These are phyloP conservation scores for Scaptomyza montana DNA, from an alignment of 1,140 invertebrate species.

Conservation along the genomic window DNA sequence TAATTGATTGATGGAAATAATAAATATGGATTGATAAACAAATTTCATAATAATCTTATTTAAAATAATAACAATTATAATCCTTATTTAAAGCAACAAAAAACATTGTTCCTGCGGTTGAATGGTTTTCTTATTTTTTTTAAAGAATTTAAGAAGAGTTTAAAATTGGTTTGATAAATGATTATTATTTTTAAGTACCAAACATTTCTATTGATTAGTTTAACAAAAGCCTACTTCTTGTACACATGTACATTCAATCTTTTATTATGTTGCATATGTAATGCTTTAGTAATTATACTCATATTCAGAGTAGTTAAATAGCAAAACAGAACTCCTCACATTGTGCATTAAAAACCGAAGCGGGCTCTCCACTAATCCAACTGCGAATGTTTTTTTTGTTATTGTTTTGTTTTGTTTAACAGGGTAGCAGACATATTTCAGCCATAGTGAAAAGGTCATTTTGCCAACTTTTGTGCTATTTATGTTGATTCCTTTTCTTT, in stretches of 20 bases:
- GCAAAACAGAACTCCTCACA: conserved; percentile 22
- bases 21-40: no score
- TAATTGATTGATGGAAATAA: no score
- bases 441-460: conserved; percentile 76
- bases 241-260: not conserved
- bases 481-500: conserved; percentile 56
- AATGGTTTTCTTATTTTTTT: no score
- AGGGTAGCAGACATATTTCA: conserved; percentile 72
- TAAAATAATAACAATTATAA: not conserved
- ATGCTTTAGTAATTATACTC: conserved; percentile 2
- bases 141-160: no score
- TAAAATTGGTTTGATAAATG: no score
- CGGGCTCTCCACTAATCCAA: conserved; percentile 25
- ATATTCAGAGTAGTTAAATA: not conserved
- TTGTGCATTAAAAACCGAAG: conserved; percentile 31
- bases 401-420: not conserved
- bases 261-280: conserved; percentile 2
- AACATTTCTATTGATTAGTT: no score
- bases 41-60: no score
- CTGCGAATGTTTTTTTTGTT: conserved; percentile 12
- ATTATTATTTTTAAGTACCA: no score
- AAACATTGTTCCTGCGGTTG: no score
- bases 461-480: conserved; percentile 70
- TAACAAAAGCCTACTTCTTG: no score
- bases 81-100: not conserved